phyloP scores from a whole-genome alignment of 2,113 vertebrate genomes.

The Eurystomus gularis region DNA sequence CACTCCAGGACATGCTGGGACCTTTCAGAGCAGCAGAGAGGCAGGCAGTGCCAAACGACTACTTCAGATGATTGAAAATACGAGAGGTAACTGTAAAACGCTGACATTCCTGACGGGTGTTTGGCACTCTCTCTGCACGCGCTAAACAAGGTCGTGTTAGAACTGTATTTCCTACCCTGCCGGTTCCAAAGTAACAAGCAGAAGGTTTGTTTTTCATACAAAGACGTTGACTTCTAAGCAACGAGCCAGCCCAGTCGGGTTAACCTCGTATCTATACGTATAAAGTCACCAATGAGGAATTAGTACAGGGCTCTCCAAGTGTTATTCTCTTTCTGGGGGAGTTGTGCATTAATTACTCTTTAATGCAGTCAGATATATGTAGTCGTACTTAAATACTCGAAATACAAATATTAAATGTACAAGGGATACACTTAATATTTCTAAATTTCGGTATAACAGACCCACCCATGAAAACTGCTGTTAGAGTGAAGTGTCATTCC shows the following conservation, averaged over 20 bases:
- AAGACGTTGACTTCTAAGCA: neutral
- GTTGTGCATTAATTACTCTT: slow-evolving; percentile 49
- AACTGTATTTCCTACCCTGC: neutral
- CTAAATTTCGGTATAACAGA: slow-evolving; percentile 45
- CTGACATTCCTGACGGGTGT: slow-evolving; percentile 61
- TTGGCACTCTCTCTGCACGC: slow-evolving; percentile 66
- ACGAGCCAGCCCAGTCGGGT: neutral
- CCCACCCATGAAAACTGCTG: slow-evolving; percentile 28
- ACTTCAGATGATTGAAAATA: slow-evolving; percentile 64
- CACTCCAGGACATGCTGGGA: neutral
- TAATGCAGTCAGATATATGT: slow-evolving; percentile 62
- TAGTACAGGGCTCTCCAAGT: slow-evolving; percentile 49
- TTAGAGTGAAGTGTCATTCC: slow-evolving; percentile 44
- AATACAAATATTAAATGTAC: slow-evolving; percentile 75
- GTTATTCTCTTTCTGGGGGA: slow-evolving; percentile 19
- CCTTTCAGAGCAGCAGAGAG: slow-evolving; percentile 43
- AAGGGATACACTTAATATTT: slow-evolving; percentile 73
- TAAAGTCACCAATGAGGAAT: slow-evolving; percentile 48
- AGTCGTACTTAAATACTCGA: slow-evolving; percentile 59
- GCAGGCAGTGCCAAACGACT: slow-evolving; percentile 44
- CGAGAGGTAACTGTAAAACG: slow-evolving; percentile 54
- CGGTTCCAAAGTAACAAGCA: slow-evolving; percentile 8
- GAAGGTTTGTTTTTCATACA: neutral
- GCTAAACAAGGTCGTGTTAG: slow-evolving; percentile 35
- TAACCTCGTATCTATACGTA: neutral